Percentiles rank a stretch among this genome's conserved stretches.
These are phyloP conservation scores for Oceanodroma tethys DNA, from an alignment of 2,113 vertebrate genomes.

Conservation along the genomic window DNA sequence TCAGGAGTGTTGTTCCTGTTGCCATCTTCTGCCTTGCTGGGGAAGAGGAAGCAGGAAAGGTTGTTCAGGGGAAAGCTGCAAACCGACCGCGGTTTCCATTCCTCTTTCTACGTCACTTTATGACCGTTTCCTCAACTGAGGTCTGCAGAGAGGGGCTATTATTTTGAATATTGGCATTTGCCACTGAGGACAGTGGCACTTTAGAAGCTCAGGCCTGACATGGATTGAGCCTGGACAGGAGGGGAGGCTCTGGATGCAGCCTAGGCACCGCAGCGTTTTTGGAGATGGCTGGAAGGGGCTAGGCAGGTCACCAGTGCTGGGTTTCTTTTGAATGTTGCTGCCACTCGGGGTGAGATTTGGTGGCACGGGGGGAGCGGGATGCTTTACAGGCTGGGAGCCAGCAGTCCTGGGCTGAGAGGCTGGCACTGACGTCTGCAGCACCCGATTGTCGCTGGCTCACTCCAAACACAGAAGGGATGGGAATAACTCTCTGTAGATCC, in stretches of 20 bases:
- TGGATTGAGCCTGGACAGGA: neutral
- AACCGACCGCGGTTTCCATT: neutral
- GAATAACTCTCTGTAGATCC: neutral
- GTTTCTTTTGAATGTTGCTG: neutral
- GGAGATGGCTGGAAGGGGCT: neutral
- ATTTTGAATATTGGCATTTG: neutral
- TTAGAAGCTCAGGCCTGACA: neutral
- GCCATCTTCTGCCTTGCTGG: neutral
- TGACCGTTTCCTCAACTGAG: neutral
- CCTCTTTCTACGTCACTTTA: neutral
- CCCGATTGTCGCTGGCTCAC: neutral
- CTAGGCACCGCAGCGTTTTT: fast-evolving
- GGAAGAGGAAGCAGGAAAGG: neutral
- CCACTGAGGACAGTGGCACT: neutral
- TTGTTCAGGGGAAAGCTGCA: neutral
- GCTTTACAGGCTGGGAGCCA: neutral
- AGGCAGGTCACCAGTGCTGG: neutral
- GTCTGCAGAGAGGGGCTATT: neutral
- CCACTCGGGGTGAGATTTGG: neutral
- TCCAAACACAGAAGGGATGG: neutral
- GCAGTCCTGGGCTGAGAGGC: neutral
- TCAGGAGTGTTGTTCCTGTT: neutral
- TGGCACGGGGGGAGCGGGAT: neutral
- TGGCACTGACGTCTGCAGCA: neutral
- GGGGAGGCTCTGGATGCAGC: neutral